Evolutionary conservation across 2,888 invertebrate genomes (phyloP), one percentile per base, ranked within the genome.

Genomic region (Nymphalis polychloros): DNA sequence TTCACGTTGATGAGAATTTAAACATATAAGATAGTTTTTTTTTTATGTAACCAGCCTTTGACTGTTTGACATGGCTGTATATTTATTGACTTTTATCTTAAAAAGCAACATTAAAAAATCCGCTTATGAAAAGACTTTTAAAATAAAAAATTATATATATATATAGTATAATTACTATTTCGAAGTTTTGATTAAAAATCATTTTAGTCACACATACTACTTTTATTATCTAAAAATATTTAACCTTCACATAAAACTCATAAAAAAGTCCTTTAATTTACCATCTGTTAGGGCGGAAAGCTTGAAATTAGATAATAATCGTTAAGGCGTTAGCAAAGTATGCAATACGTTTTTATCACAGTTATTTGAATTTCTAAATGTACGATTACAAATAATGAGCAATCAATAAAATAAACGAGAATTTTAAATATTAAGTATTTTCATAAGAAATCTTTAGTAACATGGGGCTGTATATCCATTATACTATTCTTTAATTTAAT

Each of bases 221-320:
- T 52, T 59, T 65, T 65, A 65, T 46, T 52, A 52, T 65, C 47
- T 50, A 65, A 60, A 60, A 60, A 60, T 52, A 49, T 60, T 46
- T 19, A 41, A 27, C 49, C 46, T 48, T 27, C 47, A 59, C 59
- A 46, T 48, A 13, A 47, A 47, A 35, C 48, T 16, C 62, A 20
- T 31, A 35, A 60, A 60, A 23, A 59, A 19, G 59, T 64, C 59
- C 50, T 63, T 67, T 63, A 69, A 64, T 67, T 46, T 48, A 23
- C 70, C 72, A 72, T 72, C 70, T 72, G 72, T 72, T 52, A 35
- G 60, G 60, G 60, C 64, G 67, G 60, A 65, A 64, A 65, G 57
- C n/a, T 65, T 31, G 20, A 67, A 72, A 70, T 70, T 70, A 68
- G 53, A 65, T 65, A 49, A 63, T 59, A 65, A 64, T 70, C 70